These are phyloP conservation scores for Limnephilus lunatus DNA, from an alignment of 2,888 invertebrate genomes.

Conservation along the genomic window DNA sequence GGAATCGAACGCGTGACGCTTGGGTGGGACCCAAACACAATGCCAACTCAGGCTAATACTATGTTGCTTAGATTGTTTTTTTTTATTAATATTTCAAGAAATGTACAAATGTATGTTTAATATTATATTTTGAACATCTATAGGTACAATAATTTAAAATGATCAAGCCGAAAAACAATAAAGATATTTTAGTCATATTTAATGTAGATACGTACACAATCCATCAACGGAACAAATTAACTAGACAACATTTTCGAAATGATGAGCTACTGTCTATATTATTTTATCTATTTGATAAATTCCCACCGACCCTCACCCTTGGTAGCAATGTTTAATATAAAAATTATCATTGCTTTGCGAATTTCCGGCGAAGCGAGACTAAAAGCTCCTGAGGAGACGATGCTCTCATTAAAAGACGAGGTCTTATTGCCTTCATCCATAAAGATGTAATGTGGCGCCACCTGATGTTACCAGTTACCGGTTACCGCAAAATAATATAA, in stretches of 20 bases:
- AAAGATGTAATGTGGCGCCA: slow-evolving; percentile 56
- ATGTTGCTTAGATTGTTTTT: too few species aligned
- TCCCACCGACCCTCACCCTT: not conserved
- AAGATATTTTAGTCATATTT: not conserved
- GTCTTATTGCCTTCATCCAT: slow-evolving; percentile 60
- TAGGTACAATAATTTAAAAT: not conserved
- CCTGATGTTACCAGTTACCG: slow-evolving; percentile 49
- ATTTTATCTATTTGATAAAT: not conserved
- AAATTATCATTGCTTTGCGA: not conserved
- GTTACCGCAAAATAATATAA: slow-evolving; percentile 34
- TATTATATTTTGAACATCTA: too few species aligned
- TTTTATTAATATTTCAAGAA: too few species aligned
- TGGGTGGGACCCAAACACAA: too few species aligned
- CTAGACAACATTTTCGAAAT: not conserved
- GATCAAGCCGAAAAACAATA: too few species aligned
- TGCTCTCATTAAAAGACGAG: slow-evolving; percentile 26
- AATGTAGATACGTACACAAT: not conserved
- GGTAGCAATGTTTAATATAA: not conserved
- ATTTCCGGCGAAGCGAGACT: not conserved
- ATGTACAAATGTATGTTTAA: too few species aligned
- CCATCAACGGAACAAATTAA: not conserved
- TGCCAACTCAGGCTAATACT: too few species aligned
- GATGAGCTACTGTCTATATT: not conserved
- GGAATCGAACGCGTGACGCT: too few species aligned
- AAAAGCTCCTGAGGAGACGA: not conserved